Conservation (phyloP, 2,797 vertebrate genomes). For the Tragelaphus eurycerus region DNA sequence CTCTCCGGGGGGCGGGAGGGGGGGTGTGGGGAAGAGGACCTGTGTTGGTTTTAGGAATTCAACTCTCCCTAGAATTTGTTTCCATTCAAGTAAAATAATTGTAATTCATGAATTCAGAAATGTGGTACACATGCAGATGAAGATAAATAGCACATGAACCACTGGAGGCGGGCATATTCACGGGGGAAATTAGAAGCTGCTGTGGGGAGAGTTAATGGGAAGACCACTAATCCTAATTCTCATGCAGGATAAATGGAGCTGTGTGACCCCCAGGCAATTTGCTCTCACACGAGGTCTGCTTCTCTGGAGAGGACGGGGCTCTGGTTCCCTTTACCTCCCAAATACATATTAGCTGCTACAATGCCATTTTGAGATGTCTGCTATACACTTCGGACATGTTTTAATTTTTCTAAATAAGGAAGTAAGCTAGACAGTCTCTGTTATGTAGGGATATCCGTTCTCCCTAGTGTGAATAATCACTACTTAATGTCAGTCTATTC, state of each 20-base stretch:
- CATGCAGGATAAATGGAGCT: constrained; percentile 44
- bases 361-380: constrained; percentile 24
- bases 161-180: constrained; percentile 46
- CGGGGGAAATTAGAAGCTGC: constrained; percentile 52
- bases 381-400: not conserved
- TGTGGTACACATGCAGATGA: constrained; percentile 54
- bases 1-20: not conserved
- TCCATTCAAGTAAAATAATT: constrained; percentile 63
- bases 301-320: not conserved
- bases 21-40: not conserved
- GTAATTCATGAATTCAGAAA: constrained; percentile 75
- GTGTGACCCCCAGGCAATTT: not conserved
- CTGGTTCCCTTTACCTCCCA: not conserved
- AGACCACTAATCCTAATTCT: constrained; percentile 54
- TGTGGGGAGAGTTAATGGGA: constrained; percentile 49
- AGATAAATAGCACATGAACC: constrained; percentile 65
- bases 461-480: constrained; percentile 20
- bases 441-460: not conserved
- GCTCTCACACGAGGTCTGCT: not conserved
- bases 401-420: constrained; percentile 49
- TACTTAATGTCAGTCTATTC: constrained; percentile 19
- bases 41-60: constrained; percentile 51
- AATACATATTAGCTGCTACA: not conserved
- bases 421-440: not conserved
- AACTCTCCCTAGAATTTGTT: constrained; percentile 52